Base-by-base conservation (phyloP, 2,888 invertebrate genomes). In the Lobophora halterata region DNA sequence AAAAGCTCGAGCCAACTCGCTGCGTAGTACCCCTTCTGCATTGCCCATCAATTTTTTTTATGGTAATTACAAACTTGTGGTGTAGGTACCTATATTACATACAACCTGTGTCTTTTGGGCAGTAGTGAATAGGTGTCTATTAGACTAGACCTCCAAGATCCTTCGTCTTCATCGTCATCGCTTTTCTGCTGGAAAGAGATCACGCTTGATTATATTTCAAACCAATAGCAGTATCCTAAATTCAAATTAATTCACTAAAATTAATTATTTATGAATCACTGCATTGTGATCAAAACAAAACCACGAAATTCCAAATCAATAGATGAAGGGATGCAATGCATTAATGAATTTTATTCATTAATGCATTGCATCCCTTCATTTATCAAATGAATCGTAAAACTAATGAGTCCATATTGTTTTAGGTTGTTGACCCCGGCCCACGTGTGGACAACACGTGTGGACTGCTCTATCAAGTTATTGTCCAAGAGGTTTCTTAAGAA, bases 371-470 rank as follows among this genome's bases (percentile, higher is more conserved):
- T 36, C 36, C 42, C 16, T 5, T 25, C 5, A 28, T 18, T 31
- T 6, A 17, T 11, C 3, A 60, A 46, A 40, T 37, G 35, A 37
- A 38, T 30, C 36, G 34, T 38, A 24, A 18, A 67, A n/a, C 10
- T 42, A 69, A 72, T 69, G 67, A 71, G 47, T 43, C 52, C 70
- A 69, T 74, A 77, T 79, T 79, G 77, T 80, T 77, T 74, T 37
- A 44, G 79, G 69, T 50, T 77, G 55, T 49, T 74, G 79, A 79
- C 79, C 82, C 52, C 53, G 34, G 56, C 63, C 72, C 81, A 81
- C 81, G 80, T 79, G 79, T 74, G 65, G 65, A 64, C 71, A 48
- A 56, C 81, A 81, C 81, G 81, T 80, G 81, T 75, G 69, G 60
- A 44, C 47, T 31, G 55, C 64, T 74, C 77, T 79, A 73, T 78